A percentile compares a stretch with the other conserved stretches of the same genome.
Conservation (phyloP, 2,888 invertebrate genomes). For the Odontomyia ornata region DNA sequence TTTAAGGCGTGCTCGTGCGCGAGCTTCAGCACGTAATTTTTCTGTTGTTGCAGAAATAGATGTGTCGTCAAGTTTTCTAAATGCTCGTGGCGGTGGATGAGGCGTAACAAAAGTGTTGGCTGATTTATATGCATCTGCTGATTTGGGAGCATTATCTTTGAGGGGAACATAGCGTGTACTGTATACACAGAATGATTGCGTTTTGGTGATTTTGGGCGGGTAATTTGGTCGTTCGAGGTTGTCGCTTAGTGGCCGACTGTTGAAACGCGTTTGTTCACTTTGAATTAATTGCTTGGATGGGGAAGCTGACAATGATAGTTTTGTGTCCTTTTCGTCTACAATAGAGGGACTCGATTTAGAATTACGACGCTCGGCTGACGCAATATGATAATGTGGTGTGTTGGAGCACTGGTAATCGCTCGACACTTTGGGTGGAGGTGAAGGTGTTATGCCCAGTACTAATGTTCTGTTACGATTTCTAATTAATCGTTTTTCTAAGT, state of each 20-base stretch:
- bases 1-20: conserved; percentile 73
- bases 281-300: conserved; percentile 31
- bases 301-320: conserved; percentile 32
- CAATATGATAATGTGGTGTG: conserved; percentile 60
- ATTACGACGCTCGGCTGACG: conserved; percentile 47
- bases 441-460: conserved; percentile 59
- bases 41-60: conserved; percentile 63
- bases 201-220: conserved; percentile 58
- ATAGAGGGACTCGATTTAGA: conserved; percentile 38
- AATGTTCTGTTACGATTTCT: conserved; percentile 67
- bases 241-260: conserved; percentile 62
- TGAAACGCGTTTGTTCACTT: conserved; percentile 51
- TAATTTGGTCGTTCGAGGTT: conserved; percentile 54
- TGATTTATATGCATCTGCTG: conserved; percentile 18
- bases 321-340: conserved; percentile 24
- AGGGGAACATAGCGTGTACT: conserved; percentile 37
- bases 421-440: conserved; percentile 60
- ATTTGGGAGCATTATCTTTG: conserved; percentile 13
- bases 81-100: conserved; percentile 65
- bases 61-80: conserved; percentile 52
- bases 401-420: conserved; percentile 59
- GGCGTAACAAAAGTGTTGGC: conserved; percentile 65
- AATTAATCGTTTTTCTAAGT: conserved; percentile 70
- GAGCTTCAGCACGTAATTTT: conserved; percentile 71
- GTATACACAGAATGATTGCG: conserved; percentile 59